Evolutionary conservation across 1,140 invertebrate species (phyloP), one percentile per base, ranked within the genome.

Genomic region (Solen grandis): DNA sequence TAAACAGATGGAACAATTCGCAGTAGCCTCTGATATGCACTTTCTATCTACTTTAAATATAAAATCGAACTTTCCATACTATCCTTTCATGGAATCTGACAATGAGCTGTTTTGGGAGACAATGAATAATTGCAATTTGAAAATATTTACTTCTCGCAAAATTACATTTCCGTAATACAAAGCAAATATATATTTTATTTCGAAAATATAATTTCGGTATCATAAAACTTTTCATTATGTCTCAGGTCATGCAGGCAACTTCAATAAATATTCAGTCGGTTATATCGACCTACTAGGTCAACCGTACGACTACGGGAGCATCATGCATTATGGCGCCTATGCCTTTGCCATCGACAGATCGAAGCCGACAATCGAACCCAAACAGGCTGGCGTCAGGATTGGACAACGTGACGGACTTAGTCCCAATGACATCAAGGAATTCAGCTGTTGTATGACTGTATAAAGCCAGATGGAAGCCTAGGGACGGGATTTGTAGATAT

Each of bases 251-350:
- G 73, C 78, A 57, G 66, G 75, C 38, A 89, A 89, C 75, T 90
- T 89, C 57, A 75, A 84, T 29, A 87, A 86, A 38, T 86, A 85
- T 70, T 38, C 60, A 5, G 29, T 19, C 13, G 77, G 68, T 14
- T 79, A 84, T 57, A 81, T 84, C 55, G 81, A 84, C 65, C 85
- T 80, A 25, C 50, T 85, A 19, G 86, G 86, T 41, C 73, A 90
- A 59, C 95, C 96, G 0, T 99, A 99, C 87, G 98, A 99, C 91
- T 99, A 98, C 84, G 86, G 88, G 8, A 90, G 88, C 31, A 99
- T 99, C 81, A 99, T 99, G 98, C 98, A 99, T 89, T 99, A 99
- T 91, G 97, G 97, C 0, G 94, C 97, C 41, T 99, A 99, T 87
- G 99, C 98, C 0, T 99, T 99, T 92, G 92, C 93, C 36, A 91